These are phyloP conservation scores for Eupithecia exiguata DNA, from an alignment of 2,888 invertebrate genomes.

Conservation along the genomic window DNA sequence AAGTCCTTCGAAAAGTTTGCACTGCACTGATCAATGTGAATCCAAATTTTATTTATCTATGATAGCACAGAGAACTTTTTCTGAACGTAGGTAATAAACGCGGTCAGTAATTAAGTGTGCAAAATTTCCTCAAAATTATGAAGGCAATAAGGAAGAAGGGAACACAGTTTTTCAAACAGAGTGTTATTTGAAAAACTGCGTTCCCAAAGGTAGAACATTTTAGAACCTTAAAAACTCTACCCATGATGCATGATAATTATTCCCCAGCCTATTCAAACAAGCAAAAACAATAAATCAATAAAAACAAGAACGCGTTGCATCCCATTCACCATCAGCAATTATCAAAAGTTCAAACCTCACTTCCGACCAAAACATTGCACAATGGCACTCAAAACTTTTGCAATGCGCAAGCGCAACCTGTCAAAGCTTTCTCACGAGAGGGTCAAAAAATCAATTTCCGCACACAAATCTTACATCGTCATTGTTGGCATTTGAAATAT, in stretches of 20 bases:
- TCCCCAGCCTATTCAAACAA: constrained; percentile 11
- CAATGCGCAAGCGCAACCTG: constrained; percentile 67
- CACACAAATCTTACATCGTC: constrained; percentile 80
- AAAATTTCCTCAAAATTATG: no score
- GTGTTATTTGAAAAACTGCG: neutral
- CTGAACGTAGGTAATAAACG: no score
- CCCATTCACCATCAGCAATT: constrained; percentile 31
- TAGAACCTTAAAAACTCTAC: neutral
- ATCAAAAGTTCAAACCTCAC: constrained; percentile 48
- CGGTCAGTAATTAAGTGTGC: neutral
- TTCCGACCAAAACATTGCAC: constrained; percentile 62
- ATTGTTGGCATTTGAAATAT: constrained; percentile 81
- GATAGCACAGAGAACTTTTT: neutral
- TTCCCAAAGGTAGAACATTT: neutral
- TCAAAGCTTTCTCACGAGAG: constrained; percentile 79
- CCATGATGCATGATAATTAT: constrained; percentile 9
- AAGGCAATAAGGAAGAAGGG: no score
- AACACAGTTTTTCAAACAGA: no score
- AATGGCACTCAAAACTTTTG: constrained; percentile 61
- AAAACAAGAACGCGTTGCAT: constrained; percentile 25
- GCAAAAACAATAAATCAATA: constrained; percentile 31
- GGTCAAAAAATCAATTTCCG: constrained; percentile 82
- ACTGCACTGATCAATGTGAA: no score
- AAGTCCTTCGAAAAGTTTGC: neutral
- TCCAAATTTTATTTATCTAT: no score